Evolutionary conservation across 2,113 vertebrate genomes (phyloP).

Genomic region (Syngnathus floridae): DNA sequence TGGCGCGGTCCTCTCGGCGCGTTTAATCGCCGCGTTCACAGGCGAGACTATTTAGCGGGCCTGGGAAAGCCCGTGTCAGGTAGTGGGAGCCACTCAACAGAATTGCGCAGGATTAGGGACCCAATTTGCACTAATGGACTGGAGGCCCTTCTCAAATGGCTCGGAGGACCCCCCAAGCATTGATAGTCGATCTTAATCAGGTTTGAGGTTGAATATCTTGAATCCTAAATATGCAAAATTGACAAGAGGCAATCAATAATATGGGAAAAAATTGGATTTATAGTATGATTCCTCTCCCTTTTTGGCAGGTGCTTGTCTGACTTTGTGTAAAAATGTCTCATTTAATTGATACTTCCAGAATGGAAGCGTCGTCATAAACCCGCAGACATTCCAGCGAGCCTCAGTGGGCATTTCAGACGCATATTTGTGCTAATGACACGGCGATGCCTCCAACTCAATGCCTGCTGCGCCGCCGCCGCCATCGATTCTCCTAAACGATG

Average conservation of each 20-base stretch:
- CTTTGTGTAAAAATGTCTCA: not conserved
- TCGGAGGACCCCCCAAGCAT: slow-evolving; percentile 23
- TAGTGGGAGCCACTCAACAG: slow-evolving; percentile 44
- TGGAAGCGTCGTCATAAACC: not conserved
- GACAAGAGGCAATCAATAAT: not conserved
- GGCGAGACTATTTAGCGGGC: slow-evolving; percentile 37
- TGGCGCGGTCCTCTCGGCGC: slow-evolving; percentile 39
- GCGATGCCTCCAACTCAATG: not conserved
- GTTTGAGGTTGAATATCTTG: slow-evolving; percentile 13
- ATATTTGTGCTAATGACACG: not conserved
- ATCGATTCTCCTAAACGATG: slow-evolving; percentile 26
- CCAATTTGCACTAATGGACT: slow-evolving; percentile 39
- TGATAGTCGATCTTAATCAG: slow-evolving; percentile 23
- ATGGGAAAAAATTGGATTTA: not conserved
- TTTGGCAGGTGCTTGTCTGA: not conserved
- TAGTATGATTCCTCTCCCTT: not conserved
- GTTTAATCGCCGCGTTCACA: slow-evolving; percentile 32
- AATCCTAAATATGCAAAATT: slow-evolving; percentile 7
- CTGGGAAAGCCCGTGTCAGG: slow-evolving; percentile 54
- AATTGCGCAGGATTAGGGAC: slow-evolving; percentile 38
- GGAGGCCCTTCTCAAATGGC: slow-evolving; percentile 48
- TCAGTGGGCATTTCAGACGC: not conserved
- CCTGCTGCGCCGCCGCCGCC: not conserved
- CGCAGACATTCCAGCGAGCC: not conserved
- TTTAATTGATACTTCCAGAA: not conserved